A percentile compares a stretch with the other conserved stretches of the same genome.
phyloP scores from a whole-genome alignment of 2,888 invertebrate species.

The Papilio gigon region DNA sequence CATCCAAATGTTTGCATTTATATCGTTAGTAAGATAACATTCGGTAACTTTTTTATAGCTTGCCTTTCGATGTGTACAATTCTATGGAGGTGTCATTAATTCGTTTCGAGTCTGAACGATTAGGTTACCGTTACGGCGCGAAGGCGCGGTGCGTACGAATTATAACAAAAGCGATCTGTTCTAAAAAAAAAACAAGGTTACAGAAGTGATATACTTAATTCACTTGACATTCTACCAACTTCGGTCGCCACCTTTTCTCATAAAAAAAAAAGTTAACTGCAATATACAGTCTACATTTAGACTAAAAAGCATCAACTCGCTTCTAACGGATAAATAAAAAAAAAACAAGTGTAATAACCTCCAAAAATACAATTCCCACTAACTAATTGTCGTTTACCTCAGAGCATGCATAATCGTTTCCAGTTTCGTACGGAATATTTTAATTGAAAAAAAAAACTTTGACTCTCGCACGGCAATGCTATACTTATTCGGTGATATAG shows the following conservation, averaged over 20 bases:
- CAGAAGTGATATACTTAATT: not conserved
- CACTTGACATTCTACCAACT: not conserved
- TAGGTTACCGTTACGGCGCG: not conserved
- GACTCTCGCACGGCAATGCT: not conserved
- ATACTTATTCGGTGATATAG: too few species aligned
- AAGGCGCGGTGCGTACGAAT: not conserved
- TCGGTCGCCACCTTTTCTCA: too few species aligned
- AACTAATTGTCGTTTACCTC: conserved; percentile 4
- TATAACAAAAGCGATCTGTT: not conserved
- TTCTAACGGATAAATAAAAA: not conserved
- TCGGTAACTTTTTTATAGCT: not conserved
- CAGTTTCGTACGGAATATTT: conserved; percentile 17
- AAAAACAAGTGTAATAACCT: conserved; percentile 1
- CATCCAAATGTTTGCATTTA: too few species aligned
- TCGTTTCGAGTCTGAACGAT: not conserved
- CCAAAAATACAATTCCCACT: not conserved
- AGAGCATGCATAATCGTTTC: conserved; percentile 1
- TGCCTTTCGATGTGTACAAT: not conserved
- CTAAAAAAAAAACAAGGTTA: not conserved
- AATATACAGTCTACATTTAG: not conserved
- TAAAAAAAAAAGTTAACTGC: not conserved
- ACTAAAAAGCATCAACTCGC: not conserved
- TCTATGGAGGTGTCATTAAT: not conserved
- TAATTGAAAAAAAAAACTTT: conserved; percentile 9
- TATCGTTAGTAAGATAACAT: not conserved